These are phyloP conservation scores for Rhinoraja longicauda DNA, from an alignment of 2,797 vertebrate species.

Conservation along the genomic window DNA sequence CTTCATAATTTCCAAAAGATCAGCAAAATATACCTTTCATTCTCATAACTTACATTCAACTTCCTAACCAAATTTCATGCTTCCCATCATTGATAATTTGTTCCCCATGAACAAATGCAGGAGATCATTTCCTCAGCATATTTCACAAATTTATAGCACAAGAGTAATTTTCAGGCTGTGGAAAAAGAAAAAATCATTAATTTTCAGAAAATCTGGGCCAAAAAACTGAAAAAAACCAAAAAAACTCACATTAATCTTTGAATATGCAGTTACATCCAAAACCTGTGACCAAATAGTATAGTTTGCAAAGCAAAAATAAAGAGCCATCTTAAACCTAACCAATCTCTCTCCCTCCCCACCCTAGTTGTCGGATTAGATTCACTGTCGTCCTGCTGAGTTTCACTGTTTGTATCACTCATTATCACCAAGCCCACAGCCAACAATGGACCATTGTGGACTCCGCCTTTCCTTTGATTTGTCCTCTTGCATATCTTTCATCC, in stretches of 20 bases:
- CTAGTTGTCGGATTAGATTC: too few relatives aligned
- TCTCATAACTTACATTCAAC: neutral
- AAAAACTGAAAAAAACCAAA: neutral
- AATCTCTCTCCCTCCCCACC: too few relatives aligned
- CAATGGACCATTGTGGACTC: too few relatives aligned
- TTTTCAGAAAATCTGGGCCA: neutral
- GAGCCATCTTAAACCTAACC: neutral
- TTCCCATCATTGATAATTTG: too few relatives aligned
- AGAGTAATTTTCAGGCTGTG: neutral
- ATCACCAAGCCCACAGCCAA: too few relatives aligned
- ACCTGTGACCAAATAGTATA: neutral
- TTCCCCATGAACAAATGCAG: neutral
- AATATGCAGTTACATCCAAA: neutral
- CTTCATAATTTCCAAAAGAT: neutral
- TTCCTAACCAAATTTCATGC: neutral
- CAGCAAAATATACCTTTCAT: neutral
- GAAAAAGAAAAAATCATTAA: neutral
- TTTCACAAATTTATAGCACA: neutral
- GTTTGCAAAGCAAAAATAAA: neutral
- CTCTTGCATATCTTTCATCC: too few relatives aligned
- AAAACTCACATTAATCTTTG: neutral
- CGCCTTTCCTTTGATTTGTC: too few relatives aligned
- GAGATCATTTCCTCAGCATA: neutral
- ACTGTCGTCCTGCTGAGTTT: too few relatives aligned
- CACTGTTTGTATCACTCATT: too few relatives aligned